Evolutionary conservation across 2,113 vertebrate genomes (phyloP), one percentile per base, ranked within the genome.

Genomic region (Gavialis gangeticus): DNA sequence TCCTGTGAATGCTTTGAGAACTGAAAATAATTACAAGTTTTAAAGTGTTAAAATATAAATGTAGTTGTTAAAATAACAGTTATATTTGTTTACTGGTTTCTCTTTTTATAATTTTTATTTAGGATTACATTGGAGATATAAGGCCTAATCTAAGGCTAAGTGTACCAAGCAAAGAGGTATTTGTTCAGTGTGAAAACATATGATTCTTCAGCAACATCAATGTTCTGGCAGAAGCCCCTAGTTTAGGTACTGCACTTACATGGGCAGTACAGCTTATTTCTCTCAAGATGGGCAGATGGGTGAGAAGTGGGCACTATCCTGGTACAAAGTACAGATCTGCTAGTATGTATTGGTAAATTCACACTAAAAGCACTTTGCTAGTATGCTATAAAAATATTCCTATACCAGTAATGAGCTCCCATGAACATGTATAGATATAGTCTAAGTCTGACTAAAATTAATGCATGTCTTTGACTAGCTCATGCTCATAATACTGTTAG

Each of bases 131-230:
- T 55, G 63, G 67, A 57, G 93, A 91, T 13, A 63, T 75, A 64
- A 77, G 27, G 64, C 83, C 89, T 34, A 34, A 73, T 91, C 92
- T 94, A 80, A 81, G 85, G 85, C 75, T 89, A 92, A 94, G 85
- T 80, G 87, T 89, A 89, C 4, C 78, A 79, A 85, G 85, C 87
- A 92, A 0, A 64, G 80, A 60, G 69, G 89, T 46, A 80, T 75
- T 82, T 95, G 91, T 75, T 89, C 92, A 91, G 60, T 91, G 81
- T 60, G 87, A 88, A 82, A 84, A 90, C 60, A 80, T 3, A 7
- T 60, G 69, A 94, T 93, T 27, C 81, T 46, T 46, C 46, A 46
- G 28, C 86, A 88, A 92, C 64, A 60, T 78, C 2, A 21, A 1
- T n/a, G 78, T 86, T 75, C 88, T 92, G 88, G 80, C 82, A 84